Evolutionary conservation across 2,888 invertebrate genomes (phyloP), one percentile per base, ranked within the genome.

Genomic region (Icerya purchasi): DNA sequence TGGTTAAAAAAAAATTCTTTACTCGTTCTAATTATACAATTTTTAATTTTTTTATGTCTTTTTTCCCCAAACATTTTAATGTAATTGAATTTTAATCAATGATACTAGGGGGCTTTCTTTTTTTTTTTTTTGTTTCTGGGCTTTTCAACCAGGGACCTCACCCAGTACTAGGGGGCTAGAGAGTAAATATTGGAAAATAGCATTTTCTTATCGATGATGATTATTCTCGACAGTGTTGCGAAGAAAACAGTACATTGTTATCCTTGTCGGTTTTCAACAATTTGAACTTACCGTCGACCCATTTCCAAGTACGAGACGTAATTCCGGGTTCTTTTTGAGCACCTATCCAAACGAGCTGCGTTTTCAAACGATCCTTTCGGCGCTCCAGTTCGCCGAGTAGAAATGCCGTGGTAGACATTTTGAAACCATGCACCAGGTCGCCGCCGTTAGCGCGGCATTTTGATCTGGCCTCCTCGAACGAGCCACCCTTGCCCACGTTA

Each of bases 301-400:
- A 90, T 72, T 84, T 83, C 89, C 90, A 91, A 0, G 84, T 86
- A 63, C 86, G 78, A 0, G 84, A 82, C 1, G 85, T 85, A 61
- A 86, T 76, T 23, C 85, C 82, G 0, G 88, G 87, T 67, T 91
- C 90, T 67, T 89, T 87, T 68, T 86, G 84, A 0, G 88, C 90
- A 0, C 91, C 91, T 64, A 91, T 86, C 91, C 91, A 91, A 2
- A 91, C 86, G 62, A 91, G 73, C 68, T 88, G 87, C 0, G 90
- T 87, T 70, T 87, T 87, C 50, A 90, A 71, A 62, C 79, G 82
- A 0, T 82, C 75, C 69, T 87, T 89, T 56, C 87, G 76, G 59
- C 87, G 76, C 68, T 90, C 89, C 65, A 90, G 73, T 71, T 88
- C 87, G 64, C 86, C 82, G 60, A 82, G 75, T 55, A 89, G 77